These are phyloP conservation scores for Spilosoma lubricipeda DNA, from an alignment of 2,888 invertebrate species.

Conservation along the genomic window DNA sequence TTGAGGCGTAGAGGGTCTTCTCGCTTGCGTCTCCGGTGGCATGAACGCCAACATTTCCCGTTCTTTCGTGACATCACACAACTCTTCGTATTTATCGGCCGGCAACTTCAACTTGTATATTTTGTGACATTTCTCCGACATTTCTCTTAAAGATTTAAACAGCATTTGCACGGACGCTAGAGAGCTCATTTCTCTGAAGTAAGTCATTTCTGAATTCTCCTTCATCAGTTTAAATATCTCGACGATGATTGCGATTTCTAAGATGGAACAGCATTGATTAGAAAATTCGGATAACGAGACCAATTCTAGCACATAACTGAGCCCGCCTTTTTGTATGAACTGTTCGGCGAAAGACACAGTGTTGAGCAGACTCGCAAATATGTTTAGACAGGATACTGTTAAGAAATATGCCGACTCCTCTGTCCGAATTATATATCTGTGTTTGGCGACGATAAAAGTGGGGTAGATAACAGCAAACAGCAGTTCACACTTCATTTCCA, in stretches of 20 bases:
- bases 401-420: conserved; percentile 85
- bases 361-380: conserved; percentile 86
- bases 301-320: conserved; percentile 85
- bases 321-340: conserved; percentile 86
- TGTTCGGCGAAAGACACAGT: conserved; percentile 86
- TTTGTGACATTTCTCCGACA: conserved; percentile 73
- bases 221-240: conserved; percentile 84
- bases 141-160: conserved; percentile 72
- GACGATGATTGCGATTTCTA: conserved; percentile 87
- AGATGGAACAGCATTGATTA: conserved; percentile 86
- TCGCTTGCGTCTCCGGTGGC: conserved; percentile 38
- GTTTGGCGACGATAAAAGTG: conserved; percentile 85
- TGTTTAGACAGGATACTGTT: conserved; percentile 86
- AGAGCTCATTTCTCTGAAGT: conserved; percentile 72
- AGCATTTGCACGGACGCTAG: conserved; percentile 79
- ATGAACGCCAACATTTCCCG: conserved; percentile 58
- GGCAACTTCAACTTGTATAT: conserved; percentile 72
- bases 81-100: conserved; percentile 63
- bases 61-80: conserved; percentile 68
- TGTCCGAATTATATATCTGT: conserved; percentile 76
- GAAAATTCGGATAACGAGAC: conserved; percentile 85
- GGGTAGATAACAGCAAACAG: conserved; percentile 88
- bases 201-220: conserved; percentile 65
- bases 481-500: conserved; percentile 85
- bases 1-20: conserved; percentile 55